Evolutionary conservation across 2,888 invertebrate species (phyloP).

Genomic region (Heliconius charithonia): DNA sequence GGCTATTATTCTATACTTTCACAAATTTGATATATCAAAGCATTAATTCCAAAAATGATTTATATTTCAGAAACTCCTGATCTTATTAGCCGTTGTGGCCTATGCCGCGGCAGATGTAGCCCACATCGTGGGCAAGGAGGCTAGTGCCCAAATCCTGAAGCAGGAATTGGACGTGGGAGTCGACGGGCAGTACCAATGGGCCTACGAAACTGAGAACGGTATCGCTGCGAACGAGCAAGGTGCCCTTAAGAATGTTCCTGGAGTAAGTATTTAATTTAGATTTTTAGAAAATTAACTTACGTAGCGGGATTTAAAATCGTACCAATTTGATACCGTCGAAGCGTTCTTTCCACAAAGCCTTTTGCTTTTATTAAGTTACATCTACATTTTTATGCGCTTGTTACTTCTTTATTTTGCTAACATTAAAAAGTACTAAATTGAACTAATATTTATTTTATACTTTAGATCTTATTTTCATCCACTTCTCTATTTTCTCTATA

Average conservation of each 20-base stretch:
- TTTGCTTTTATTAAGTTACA: too few relatives aligned
- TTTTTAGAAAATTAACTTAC: neutral
- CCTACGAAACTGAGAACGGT: conserved; percentile 84
- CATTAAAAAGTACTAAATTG: too few relatives aligned
- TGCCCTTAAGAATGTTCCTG: conserved; percentile 69
- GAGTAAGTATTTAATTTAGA: conserved; percentile 55
- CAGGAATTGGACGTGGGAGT: conserved; percentile 69
- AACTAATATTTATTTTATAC: too few relatives aligned
- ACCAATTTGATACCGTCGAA: too few relatives aligned
- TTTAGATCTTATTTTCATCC: too few relatives aligned
- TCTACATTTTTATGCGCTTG: too few relatives aligned
- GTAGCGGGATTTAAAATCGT: neutral
- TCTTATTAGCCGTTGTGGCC: conserved; percentile 47
- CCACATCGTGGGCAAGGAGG: conserved; percentile 57
- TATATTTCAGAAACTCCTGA: conserved; percentile 48
- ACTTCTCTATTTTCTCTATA: too few relatives aligned
- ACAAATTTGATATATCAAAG: neutral
- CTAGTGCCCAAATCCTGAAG: conserved; percentile 58
- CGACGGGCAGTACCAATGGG: conserved; percentile 80
- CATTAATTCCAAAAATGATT: neutral
- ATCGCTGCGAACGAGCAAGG: conserved; percentile 82
- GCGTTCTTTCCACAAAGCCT: too few relatives aligned
- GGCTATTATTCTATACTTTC: too few relatives aligned
- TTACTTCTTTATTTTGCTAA: too few relatives aligned
- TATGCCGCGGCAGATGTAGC: conserved; percentile 64